Evolutionary conservation across 1,140 invertebrate genomes (phyloP).

Genomic region (Aphis craccivora): DNA sequence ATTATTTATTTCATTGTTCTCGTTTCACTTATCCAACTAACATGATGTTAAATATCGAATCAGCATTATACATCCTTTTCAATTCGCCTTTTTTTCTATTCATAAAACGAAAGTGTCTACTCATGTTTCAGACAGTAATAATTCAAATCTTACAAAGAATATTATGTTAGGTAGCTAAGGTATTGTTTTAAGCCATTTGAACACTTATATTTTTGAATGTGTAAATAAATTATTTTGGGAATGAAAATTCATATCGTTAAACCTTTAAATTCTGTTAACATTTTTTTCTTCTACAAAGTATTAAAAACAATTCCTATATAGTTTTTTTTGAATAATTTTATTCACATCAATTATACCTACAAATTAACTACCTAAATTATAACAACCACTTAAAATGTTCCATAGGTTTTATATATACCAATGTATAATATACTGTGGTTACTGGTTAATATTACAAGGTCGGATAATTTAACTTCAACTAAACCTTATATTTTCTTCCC

Average conservation of each 20-base stretch:
- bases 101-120: not conserved
- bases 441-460: not conserved
- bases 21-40: not conserved
- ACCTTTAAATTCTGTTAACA: not conserved
- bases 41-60: slow-evolving; percentile 16
- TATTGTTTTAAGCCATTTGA: not conserved
- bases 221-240: not conserved
- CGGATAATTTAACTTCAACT: not conserved
- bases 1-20: slow-evolving; percentile 40
- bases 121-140: not conserved
- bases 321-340: not conserved
- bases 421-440: no score
- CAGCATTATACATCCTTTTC: not conserved
- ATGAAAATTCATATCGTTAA: not conserved
- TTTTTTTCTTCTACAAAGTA: not conserved
- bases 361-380: not conserved
- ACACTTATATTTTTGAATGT: not conserved
- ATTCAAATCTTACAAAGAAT: not conserved
- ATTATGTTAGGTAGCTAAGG: not conserved
- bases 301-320: not conserved
- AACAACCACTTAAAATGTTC: not conserved
- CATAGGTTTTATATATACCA: no score
- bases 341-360: not conserved
- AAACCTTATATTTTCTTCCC: not conserved
- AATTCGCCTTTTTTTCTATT: not conserved